phyloP scores from a whole-genome alignment of 2,797 vertebrate species.

The Labroides dimidiatus region DNA sequence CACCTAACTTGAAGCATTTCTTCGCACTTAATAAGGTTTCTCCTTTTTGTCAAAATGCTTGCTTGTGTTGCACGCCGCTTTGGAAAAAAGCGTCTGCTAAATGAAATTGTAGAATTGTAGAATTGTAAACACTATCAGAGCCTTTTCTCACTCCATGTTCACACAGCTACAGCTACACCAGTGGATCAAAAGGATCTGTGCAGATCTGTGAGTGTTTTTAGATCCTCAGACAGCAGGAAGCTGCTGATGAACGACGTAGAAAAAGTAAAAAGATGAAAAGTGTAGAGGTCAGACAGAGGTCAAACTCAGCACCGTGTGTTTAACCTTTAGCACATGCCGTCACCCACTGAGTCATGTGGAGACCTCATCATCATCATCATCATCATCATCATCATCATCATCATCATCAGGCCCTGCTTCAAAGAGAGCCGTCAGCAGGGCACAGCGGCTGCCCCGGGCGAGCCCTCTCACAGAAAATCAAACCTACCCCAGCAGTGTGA shows the following conservation, averaged over 20 bases:
- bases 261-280: neutral
- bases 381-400: conserved; percentile 43
- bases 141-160: too few relatives aligned
- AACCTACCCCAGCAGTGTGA: conserved; percentile 56
- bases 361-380: conserved; percentile 42
- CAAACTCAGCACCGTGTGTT: conserved; percentile 21
- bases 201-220: too few relatives aligned
- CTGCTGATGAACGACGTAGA: neutral
- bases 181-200: too few relatives aligned
- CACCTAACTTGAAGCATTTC: too few relatives aligned
- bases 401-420: conserved; percentile 38
- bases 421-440: conserved; percentile 50
- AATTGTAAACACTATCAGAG: too few relatives aligned
- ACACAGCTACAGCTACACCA: too few relatives aligned
- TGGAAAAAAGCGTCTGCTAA: too few relatives aligned
- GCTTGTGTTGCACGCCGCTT: too few relatives aligned
- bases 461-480: conserved; percentile 48
- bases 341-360: conserved; percentile 39
- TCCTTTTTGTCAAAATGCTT: too few relatives aligned
- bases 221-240: neutral
- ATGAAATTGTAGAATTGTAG: too few relatives aligned
- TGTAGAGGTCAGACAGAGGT: conserved; percentile 30
- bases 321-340: conserved; percentile 36
- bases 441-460: conserved; percentile 32
- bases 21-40: too few relatives aligned